Conservation (phyloP, 1,140 invertebrate genomes). For the Scaptomyza hsui region DNA sequence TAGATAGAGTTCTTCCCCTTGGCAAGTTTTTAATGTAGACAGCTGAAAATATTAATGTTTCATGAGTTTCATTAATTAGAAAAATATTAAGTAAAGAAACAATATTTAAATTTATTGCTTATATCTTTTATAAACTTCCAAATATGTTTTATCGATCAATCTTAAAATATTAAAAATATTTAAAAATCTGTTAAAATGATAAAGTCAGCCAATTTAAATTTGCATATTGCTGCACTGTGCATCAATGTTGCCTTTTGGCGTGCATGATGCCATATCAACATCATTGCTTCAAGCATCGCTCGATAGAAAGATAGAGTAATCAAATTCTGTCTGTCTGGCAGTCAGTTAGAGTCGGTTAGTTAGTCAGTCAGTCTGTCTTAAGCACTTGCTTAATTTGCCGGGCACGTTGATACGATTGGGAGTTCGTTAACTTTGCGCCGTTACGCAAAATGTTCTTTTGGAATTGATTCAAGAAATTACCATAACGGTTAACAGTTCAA, state of each 20-base stretch:
- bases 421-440: slow-evolving; percentile 69
- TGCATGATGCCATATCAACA: slow-evolving; percentile 40
- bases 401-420: slow-evolving; percentile 54
- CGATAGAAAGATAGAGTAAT: slow-evolving; percentile 58
- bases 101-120: too few species aligned
- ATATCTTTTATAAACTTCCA: too few species aligned
- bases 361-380: background rate
- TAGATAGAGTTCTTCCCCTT: too few species aligned
- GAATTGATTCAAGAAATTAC: slow-evolving; percentile 78
- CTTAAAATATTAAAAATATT: too few species aligned
- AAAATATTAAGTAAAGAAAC: too few species aligned
- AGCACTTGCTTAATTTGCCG: slow-evolving; percentile 60
- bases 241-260: slow-evolving; percentile 48
- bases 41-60: too few species aligned
- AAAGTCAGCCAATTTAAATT: background rate
- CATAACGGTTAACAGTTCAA: slow-evolving; percentile 66
- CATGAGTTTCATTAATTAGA: too few species aligned
- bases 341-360: background rate
- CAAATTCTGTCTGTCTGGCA: slow-evolving; percentile 27
- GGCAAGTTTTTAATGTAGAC: background rate
- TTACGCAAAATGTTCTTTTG: slow-evolving; percentile 76
- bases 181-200: background rate
- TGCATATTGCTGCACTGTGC: slow-evolving; percentile 5
- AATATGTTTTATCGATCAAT: too few species aligned
- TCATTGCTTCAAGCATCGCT: background rate